Percentiles rank a stretch among this genome's conserved stretches.
Conservation (phyloP, 2,113 vertebrate species). For the Scartelaos histophorus region DNA sequence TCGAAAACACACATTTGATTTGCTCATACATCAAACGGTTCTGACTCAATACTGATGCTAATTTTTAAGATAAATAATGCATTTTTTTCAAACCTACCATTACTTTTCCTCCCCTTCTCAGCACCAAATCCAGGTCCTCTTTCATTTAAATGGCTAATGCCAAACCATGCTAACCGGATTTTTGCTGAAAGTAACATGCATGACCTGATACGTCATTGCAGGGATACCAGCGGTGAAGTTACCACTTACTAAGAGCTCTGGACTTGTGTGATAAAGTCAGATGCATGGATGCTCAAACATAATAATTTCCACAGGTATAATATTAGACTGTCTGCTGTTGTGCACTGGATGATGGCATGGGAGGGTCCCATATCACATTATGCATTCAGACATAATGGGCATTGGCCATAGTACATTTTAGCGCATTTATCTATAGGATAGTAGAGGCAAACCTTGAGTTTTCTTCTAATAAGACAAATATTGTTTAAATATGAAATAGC, state of each 20-base stretch:
- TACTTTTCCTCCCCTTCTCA: slow-evolving; percentile 19
- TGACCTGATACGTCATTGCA: slow-evolving; percentile 56
- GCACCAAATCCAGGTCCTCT: slow-evolving; percentile 33
- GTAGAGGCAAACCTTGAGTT: background rate
- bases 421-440: background rate
- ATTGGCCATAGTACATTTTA: background rate
- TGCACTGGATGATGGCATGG: background rate
- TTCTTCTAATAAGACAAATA: too few species aligned
- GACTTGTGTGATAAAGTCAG: slow-evolving; percentile 57
- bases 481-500: too few species aligned
- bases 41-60: slow-evolving; percentile 48
- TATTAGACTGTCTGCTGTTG: slow-evolving; percentile 19
- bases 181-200: slow-evolving; percentile 55
- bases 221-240: slow-evolving; percentile 45
- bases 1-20: background rate
- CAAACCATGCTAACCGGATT: slow-evolving; percentile 70
- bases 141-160: slow-evolving; percentile 48
- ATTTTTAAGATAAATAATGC: background rate
- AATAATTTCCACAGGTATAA: slow-evolving; percentile 47
- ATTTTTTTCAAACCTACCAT: background rate
- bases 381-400: background rate
- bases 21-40: slow-evolving; percentile 55
- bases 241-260: slow-evolving; percentile 56
- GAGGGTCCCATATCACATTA: background rate
- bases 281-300: slow-evolving; percentile 38